These are phyloP conservation scores for Megalops cyprinoides DNA, from an alignment of 2,797 vertebrate species.

Conservation along the genomic window DNA sequence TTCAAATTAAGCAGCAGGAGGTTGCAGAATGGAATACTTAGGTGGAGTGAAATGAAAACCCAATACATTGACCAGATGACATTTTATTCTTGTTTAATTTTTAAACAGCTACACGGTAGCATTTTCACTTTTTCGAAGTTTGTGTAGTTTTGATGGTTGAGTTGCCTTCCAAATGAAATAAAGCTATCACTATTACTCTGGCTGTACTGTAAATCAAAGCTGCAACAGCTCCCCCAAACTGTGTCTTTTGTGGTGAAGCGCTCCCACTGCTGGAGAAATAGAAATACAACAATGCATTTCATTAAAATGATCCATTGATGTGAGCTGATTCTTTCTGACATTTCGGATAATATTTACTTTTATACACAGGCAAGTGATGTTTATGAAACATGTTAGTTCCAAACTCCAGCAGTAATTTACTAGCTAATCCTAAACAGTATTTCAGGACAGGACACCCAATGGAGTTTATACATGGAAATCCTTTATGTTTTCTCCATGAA, in stretches of 20 bases:
- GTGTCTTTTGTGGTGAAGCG: slow-evolving; percentile 27
- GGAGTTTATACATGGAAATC: background rate
- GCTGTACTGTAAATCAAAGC: slow-evolving; percentile 14
- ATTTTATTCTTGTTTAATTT: background rate
- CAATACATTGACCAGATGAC: background rate
- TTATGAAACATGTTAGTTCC: background rate
- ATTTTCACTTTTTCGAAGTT: background rate
- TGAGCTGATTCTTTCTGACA: background rate
- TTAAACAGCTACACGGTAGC: slow-evolving; percentile 3
- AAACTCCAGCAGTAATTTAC: background rate
- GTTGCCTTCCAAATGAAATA: background rate
- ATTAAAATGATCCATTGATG: background rate
- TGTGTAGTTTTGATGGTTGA: slow-evolving; percentile 20
- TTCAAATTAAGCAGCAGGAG: background rate
- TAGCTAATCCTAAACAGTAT: too few species aligned
- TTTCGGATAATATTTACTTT: background rate
- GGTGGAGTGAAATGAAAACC: background rate
- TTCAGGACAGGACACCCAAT: background rate
- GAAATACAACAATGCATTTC: background rate
- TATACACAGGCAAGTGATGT: background rate
- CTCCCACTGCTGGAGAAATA: slow-evolving; percentile 35
- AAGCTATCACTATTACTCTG: background rate
- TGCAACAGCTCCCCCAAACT: background rate
- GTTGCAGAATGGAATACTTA: background rate
- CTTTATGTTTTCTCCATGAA: background rate